Conservation (phyloP, 2,888 invertebrate genomes). For the Cryptocephalus moraei region DNA sequence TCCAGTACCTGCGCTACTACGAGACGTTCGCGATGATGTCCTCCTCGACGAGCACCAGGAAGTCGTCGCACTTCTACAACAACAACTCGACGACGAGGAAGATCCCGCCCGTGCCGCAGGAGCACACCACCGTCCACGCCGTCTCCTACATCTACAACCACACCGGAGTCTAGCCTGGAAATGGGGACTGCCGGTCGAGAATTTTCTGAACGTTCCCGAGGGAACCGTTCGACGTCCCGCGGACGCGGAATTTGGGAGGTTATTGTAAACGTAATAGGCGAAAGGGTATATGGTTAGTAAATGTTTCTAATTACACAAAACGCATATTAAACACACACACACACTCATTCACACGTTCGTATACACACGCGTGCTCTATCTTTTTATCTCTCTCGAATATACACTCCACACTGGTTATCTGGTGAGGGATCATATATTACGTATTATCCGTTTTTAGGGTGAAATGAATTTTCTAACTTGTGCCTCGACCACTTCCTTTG, state of each 20-base stretch:
- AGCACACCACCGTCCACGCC: slow-evolving; percentile 21
- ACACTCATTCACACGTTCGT: too few species aligned
- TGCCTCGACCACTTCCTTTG: too few species aligned
- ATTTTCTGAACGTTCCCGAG: slow-evolving; percentile 36
- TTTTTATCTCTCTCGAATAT: too few species aligned
- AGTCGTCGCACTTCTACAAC: slow-evolving; percentile 77
- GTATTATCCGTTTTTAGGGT: too few species aligned
- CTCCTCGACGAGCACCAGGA: slow-evolving; percentile 74
- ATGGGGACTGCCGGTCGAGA: slow-evolving; percentile 9
- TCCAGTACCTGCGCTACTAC: slow-evolving; percentile 71
- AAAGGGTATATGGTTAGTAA: too few species aligned
- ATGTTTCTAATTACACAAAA: too few species aligned
- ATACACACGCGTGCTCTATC: too few species aligned
- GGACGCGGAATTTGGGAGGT: slow-evolving; percentile 32
- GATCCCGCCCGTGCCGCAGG: background rate
- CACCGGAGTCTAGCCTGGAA: slow-evolving; percentile 54
- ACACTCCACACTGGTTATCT: too few species aligned
- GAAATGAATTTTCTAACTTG: too few species aligned
- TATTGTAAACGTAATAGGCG: too few species aligned
- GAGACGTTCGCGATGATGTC: slow-evolving; percentile 80
- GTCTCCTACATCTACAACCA: slow-evolving; percentile 55
- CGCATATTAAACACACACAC: too few species aligned
- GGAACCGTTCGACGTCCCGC: slow-evolving; percentile 44
- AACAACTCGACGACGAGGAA: slow-evolving; percentile 41
- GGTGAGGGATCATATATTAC: too few species aligned